These are phyloP conservation scores for Macrosiphum euphorbiae DNA, from an alignment of 2,888 invertebrate species.

Conservation along the genomic window DNA sequence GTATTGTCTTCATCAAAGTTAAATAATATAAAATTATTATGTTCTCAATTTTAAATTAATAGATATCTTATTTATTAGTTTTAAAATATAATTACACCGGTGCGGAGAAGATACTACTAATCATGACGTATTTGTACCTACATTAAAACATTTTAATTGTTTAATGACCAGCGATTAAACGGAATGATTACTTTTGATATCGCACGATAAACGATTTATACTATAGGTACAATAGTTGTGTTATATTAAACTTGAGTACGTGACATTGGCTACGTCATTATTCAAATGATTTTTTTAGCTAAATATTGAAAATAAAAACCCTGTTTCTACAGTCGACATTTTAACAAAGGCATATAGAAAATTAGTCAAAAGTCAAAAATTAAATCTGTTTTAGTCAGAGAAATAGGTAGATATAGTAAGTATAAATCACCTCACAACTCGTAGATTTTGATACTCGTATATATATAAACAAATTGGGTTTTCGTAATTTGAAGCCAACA, in stretches of 20 bases:
- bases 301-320: not conserved
- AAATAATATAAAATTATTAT: no score
- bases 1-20: not conserved
- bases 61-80: not conserved
- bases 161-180: not conserved
- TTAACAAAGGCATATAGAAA: not conserved
- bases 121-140: no score
- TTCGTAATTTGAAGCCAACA: constrained; percentile 25
- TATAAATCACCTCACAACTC: not conserved
- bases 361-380: not conserved
- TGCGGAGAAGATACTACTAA: no score
- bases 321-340: not conserved
- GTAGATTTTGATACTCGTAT: not conserved
- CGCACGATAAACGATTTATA: not conserved
- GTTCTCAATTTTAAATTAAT: not conserved
- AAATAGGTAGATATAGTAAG: not conserved
- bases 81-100: no score
- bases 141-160: not conserved
- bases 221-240: not conserved
- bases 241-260: not conserved
- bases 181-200: not conserved
- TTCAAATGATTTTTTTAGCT: not conserved
- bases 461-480: constrained; percentile 10
- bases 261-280: not conserved
- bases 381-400: not conserved